These are phyloP conservation scores for Graptemys geographica DNA, from an alignment of 2,797 vertebrate genomes.

Conservation along the genomic window DNA sequence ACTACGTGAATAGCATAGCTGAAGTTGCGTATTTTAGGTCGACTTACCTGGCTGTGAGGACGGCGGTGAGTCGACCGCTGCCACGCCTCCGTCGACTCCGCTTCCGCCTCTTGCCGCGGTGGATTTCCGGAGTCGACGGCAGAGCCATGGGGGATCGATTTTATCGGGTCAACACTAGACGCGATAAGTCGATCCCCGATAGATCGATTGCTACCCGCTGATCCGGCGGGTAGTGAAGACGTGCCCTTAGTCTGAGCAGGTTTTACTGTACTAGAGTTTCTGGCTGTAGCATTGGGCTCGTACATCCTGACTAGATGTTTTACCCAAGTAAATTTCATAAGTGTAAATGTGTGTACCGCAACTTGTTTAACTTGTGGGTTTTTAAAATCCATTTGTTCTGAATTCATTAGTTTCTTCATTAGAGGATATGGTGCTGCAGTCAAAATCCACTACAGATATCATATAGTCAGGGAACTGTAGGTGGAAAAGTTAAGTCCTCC, in stretches of 20 bases:
- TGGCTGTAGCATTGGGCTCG: neutral
- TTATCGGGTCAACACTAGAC: too few species aligned
- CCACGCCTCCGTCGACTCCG: too few species aligned
- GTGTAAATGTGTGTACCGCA: neutral
- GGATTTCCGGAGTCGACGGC: too few species aligned
- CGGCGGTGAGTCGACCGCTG: too few species aligned
- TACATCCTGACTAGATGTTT: neutral
- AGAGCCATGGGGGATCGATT: too few species aligned
- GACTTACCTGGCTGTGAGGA: too few species aligned
- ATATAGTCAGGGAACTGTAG: neutral
- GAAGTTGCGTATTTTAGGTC: too few species aligned
- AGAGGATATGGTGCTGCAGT: neutral
- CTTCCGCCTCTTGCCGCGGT: too few species aligned
- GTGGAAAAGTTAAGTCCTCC: neutral
- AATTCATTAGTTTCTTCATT: neutral
- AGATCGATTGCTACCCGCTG: too few species aligned
- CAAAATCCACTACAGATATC: neutral
- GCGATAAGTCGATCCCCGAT: too few species aligned
- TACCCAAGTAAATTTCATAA: neutral
- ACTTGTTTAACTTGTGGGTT: neutral
- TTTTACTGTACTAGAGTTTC: conserved; percentile 3
- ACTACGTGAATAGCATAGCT: too few species aligned
- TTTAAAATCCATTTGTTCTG: conserved; percentile 1
- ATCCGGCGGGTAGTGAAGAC: too few species aligned
- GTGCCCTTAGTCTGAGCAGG: conserved; percentile 14